Percentiles rank a stretch among this genome's conserved stretches.
Evolutionary conservation across 2,888 invertebrate species (phyloP).

Genomic region (Kryphioiulus occultus): DNA sequence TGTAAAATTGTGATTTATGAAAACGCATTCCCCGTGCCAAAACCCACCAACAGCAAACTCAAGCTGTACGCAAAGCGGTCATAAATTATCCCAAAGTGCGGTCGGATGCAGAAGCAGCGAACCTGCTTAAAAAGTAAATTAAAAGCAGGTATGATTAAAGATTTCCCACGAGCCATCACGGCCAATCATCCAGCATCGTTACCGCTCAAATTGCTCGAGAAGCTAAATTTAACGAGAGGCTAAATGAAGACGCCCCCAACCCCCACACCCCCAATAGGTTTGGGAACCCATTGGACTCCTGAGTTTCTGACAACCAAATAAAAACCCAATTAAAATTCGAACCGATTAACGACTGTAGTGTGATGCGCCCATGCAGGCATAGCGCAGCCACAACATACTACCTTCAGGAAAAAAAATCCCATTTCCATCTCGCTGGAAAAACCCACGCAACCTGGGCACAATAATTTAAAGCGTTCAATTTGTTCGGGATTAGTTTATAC

Average conservation of each 20-base stretch:
- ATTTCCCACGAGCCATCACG: background rate
- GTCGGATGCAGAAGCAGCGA: background rate
- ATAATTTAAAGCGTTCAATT: background rate
- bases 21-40: background rate
- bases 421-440: background rate
- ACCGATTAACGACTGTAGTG: background rate
- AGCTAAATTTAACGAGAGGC: background rate
- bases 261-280: too few relatives aligned
- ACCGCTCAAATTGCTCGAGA: background rate
- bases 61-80: background rate
- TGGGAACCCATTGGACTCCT: background rate
- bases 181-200: background rate
- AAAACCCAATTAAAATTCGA: slow-evolving; percentile 24
- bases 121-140: background rate
- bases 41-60: background rate
- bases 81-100: background rate
- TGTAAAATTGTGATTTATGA: slow-evolving; percentile 20
- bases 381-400: background rate
- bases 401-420: background rate
- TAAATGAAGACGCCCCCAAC: background rate
- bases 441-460: background rate
- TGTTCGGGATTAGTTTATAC: slow-evolving; percentile 18
- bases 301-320: background rate
- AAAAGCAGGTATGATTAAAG: background rate
- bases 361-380: background rate